Conservation (phyloP, 2,888 invertebrate species). For the Deilephila porcellus region DNA sequence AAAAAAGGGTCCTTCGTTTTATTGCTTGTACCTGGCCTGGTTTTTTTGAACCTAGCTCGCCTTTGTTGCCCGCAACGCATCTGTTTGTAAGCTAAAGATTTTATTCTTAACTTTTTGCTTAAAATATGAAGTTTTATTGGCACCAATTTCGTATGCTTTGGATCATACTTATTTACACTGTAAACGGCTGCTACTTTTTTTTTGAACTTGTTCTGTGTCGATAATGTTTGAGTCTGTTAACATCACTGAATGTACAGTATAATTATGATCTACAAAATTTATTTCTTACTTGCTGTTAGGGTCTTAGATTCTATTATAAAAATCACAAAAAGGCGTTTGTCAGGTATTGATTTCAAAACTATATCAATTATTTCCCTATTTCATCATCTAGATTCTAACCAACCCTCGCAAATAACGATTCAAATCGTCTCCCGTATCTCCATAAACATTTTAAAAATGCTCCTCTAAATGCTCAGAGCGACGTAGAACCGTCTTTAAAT, state of each 20-base stretch:
- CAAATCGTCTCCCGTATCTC: background rate
- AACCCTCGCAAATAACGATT: background rate
- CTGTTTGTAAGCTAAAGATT: slow-evolving; percentile 34
- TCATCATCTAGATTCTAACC: too few species aligned
- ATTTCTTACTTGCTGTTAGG: too few species aligned
- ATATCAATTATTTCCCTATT: too few species aligned
- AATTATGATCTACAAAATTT: too few species aligned
- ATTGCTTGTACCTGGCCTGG: slow-evolving; percentile 41
- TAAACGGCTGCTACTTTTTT: too few species aligned
- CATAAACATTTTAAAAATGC: slow-evolving; percentile 11
- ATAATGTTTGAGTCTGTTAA: too few species aligned
- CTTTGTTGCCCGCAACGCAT: slow-evolving; percentile 42
- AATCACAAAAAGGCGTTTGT: too few species aligned
- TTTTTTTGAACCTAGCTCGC: slow-evolving; percentile 40
- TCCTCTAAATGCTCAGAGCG: background rate
- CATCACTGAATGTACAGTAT: too few species aligned
- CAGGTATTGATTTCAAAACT: too few species aligned
- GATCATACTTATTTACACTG: background rate
- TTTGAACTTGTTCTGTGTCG: too few species aligned
- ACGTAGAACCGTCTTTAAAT: slow-evolving; percentile 14
- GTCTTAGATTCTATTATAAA: too few species aligned
- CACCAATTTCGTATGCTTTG: background rate
- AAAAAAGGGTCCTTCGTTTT: slow-evolving; percentile 40
- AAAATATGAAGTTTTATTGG: background rate
- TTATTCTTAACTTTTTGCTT: slow-evolving; percentile 1